Evolutionary conservation across 2,888 invertebrate species (phyloP), one percentile per base, ranked within the genome.

Genomic region (Lasiommata megera): DNA sequence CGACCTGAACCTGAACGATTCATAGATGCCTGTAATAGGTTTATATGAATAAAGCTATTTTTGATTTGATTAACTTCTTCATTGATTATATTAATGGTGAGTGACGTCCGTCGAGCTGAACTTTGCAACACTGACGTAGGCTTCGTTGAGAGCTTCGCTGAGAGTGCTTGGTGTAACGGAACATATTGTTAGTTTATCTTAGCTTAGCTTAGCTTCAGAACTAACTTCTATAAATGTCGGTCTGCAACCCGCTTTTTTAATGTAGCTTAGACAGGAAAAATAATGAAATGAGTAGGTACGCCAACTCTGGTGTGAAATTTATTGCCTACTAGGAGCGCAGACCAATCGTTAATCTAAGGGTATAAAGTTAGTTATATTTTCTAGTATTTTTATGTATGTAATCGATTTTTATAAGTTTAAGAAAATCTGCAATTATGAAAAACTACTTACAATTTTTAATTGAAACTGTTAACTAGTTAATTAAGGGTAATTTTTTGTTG

Each of bases 1-100:
- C n/a, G n/a, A n/a, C 56, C 51, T 43, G 56, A 23, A 51, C 56
- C 51, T 40, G 56, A 51, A 56, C 51, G 51, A 43, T 40, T 40
- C 17, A 16, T 40, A 40, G 16, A 40, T 40, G 18, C 34, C 52
- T 34, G 41, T 43, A 56, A 46, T 52, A 52, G 38, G 56, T 54
- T 46, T 36, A 18, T 48, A 48, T 48, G 44, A 37, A 44, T 54
- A n/a, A n/a, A n/a, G n/a, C 37, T 46, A 46, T 28, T 28, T 54
- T 44, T 54, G 18, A 18, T 43, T 18, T 43, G 18, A 44, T 44
- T 54, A 54, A 54, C 44, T 43, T 43, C 41, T 43, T 43, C 41
- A 43, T 43, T 18, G 41, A 43, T 43, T 43, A 23, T 43, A 43
- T 43, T 43, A 23, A 43, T 23, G 12, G 28, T n/a, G 12, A 43